phyloP scores from a whole-genome alignment of 2,113 vertebrate genomes.

The Raja brachyura region DNA sequence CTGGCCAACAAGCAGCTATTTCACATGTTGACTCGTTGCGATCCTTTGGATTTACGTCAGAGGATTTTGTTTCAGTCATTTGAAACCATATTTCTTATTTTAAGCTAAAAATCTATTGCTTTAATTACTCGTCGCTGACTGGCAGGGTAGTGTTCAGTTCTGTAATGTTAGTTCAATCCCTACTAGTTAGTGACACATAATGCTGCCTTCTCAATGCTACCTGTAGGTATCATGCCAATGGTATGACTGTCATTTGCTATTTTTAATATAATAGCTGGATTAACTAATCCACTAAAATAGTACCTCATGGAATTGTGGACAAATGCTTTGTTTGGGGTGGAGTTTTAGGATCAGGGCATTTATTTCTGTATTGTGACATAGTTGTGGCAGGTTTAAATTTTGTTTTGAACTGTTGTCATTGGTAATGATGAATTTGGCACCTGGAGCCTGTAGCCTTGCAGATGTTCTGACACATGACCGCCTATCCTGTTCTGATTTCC shows the following conservation, averaged over 20 bases:
- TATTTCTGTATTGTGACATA: neutral
- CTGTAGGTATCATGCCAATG: neutral
- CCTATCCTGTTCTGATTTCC: neutral
- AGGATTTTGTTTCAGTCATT: neutral
- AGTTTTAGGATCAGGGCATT: neutral
- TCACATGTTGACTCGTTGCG: neutral
- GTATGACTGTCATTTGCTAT: neutral
- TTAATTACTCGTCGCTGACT: neutral
- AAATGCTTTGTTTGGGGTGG: neutral
- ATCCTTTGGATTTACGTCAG: neutral
- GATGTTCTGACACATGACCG: neutral
- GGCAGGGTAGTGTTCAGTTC: neutral
- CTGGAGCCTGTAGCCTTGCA: neutral
- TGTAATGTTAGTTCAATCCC: neutral
- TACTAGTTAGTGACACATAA: neutral
- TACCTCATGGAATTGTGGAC: neutral
- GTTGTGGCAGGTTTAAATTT: neutral
- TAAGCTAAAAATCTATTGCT: neutral
- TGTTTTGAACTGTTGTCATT: constrained; percentile 12
- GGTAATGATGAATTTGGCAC: neutral
- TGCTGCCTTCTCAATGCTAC: neutral
- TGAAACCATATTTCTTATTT: neutral
- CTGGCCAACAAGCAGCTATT: neutral
- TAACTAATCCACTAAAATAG: constrained; percentile 10
- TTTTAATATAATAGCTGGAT: neutral